Percentiles rank a stretch among this genome's conserved stretches.
phyloP scores from a whole-genome alignment of 2,797 vertebrate genomes.

The Cynopterus sphinx region DNA sequence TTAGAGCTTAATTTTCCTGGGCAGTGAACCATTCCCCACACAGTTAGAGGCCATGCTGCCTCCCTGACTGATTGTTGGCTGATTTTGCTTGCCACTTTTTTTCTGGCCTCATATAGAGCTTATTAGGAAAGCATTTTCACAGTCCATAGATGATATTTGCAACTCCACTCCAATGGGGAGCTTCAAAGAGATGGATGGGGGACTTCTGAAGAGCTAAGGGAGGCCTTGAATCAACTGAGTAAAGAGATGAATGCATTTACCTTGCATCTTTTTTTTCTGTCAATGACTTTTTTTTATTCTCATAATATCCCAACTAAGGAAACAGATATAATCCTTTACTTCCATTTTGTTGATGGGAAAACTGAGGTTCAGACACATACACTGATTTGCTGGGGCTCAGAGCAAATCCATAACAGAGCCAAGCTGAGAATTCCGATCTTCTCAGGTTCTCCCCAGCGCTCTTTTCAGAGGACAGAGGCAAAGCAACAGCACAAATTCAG shows the following conservation, averaged over 20 bases:
- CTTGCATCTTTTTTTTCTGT: neutral
- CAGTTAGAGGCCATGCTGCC: neutral
- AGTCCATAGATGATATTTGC: conserved; percentile 69
- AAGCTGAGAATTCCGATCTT: neutral
- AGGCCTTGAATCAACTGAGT: neutral
- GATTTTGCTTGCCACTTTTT: conserved; percentile 80
- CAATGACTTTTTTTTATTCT: neutral
- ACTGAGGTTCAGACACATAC: neutral
- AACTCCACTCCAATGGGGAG: neutral
- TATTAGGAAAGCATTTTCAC: conserved; percentile 78
- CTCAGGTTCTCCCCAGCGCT: neutral
- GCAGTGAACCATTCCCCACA: conserved; percentile 54
- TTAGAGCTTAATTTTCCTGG: conserved; percentile 75
- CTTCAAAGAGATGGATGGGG: conserved; percentile 30
- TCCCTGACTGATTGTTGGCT: conserved; percentile 79
- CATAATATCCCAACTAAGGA: neutral
- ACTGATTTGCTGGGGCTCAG: neutral
- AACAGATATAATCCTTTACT: neutral
- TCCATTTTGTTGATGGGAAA: conserved; percentile 30
- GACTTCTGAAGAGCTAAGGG: neutral
- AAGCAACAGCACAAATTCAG: neutral
- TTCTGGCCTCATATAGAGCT: conserved; percentile 75
- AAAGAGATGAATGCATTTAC: neutral
- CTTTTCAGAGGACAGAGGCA: neutral
- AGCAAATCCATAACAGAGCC: neutral